Base-by-base conservation (phyloP, 2,797 vertebrate species). In the Xenopus petersii region DNA sequence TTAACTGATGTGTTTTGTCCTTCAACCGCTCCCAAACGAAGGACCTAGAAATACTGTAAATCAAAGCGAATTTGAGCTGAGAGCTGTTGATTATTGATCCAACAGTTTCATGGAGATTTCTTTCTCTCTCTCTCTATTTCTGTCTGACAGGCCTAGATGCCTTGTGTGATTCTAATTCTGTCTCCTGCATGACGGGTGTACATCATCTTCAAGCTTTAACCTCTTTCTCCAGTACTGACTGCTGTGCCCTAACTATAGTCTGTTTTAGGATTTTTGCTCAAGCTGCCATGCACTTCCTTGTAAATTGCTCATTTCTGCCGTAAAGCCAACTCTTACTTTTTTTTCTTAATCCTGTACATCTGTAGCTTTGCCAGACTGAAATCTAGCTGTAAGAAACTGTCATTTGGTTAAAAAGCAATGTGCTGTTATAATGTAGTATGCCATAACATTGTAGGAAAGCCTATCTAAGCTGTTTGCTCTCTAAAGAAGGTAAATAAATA, bases 161-260 rank as follows among this genome's bases (percentile, higher is more conserved):
- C 94, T 93, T 94, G 92, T 88, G 92, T 86, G 93, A 90, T 92
- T 93, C 89, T 94, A 89, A 89, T 84, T 90, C 93, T 92, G 90
- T 92, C 94, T 94, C 92, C 95, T 97, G 96, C 95, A 96, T 96
- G 96, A 93, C 81, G 94, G 95, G 95, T 82, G 87, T 89, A 89
- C 91, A 87, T 78, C 89, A 84, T 87, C 91, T 88, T 88, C 87
- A 89, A 92, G 92, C 92, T 94, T 93, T 87, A 87, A 84, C 88
- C 86, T 87, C 89, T 93, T 88, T 92, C 84, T 91, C 87, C 88
- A 84, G 88, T 87, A 91, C 90, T 87, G 90, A 86, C 88, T 80
- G 89, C 87, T 86, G 89, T 88, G 87, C 84, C 83, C 86, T 88
- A 91, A 86, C 87, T 85, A 21, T 21, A 81, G 75, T 74, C 55